Base-by-base conservation (phyloP, 2,888 invertebrate genomes). In the Anthophora plumipes region DNA sequence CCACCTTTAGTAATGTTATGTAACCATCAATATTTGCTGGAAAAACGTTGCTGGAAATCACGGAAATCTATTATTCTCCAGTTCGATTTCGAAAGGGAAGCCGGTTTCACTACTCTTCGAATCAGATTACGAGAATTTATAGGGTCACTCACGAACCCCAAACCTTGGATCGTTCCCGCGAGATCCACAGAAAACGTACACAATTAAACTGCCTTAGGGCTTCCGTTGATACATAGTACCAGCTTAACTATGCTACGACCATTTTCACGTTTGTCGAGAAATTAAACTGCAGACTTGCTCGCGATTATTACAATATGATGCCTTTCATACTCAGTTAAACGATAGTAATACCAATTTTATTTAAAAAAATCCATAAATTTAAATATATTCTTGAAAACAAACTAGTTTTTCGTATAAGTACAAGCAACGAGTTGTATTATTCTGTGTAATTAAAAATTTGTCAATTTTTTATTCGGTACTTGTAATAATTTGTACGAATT, bases 101-200 rank as follows among this genome's bases (percentile, higher is more conserved):
- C 71, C 57, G 82, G 77, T 83, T 82, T 88, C 85, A 84, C 86
- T 81, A 79, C 84, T 88, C 85, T 79, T 81, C 87, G 89, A 90
- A 90, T 90, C 90, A 90, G 90, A 90, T 90, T 90, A 90, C 85
- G 76, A 82, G 87, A 90, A 90, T 90, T 90, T 90, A 90, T 90
- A 87, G 90, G 88, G 90, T 87, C 89, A 90, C 90, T 90, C 85
- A 85, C 55, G 71, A 78, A 46, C 60, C 68, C 76, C 31, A 48
- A 48, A 60, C 31, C 64, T 50, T 20, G 63, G 61, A 75, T 74
- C 80, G 74, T 72, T 86, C 79, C 84, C 85, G 80, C 73, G 85
- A 84, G 86, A 87, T 83, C 75, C 72, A 46, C 73, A 80, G 84
- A 74, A 85, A 85, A 83, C 83, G 77, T 79, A 82, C 75, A 82